Evolutionary conservation across 2,888 invertebrate genomes (phyloP), one percentile per base, ranked within the genome.

Genomic region (Ophion obscuratus): DNA sequence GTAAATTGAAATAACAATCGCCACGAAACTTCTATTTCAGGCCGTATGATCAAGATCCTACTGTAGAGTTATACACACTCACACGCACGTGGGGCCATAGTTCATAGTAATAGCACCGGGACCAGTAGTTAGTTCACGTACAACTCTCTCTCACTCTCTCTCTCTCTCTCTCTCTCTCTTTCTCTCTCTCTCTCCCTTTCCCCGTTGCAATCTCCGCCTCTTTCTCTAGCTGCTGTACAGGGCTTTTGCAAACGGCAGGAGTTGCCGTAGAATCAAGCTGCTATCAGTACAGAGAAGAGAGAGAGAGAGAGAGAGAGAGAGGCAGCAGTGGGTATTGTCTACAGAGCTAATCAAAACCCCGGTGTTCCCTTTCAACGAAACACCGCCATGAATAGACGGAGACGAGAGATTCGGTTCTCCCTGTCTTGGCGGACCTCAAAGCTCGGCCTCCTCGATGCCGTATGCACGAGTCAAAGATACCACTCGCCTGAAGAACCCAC

Each of bases 341-440:
- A 93, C 93, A 90, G 92, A 93, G 93, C 93, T 94, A 94, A 94
- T 94, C 94, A 94, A 93, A 93, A 93, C 93, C 94, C 92, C 92
- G 91, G 71, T 24, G 31, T 71, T 73, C 93, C 93, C 93, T 93
- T 94, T 93, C 94, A 93, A 90, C 93, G 88, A 89, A 92, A 92
- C 91, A 89, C 40, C 40, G 57, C 90, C 90, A 89, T 88, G 89
- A 81, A 84, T 88, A 84, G 66, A 80, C 61, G 44, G 66, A 47
- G 47, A 14, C 59, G 44, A 73, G 71, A 64, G 24, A 73, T 81
- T 75, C 77, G 62, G 70, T 73, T 64, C 47, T 64, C 66, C 75
- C 47, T 66, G 20, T n/a, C 31, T 47, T 40, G 36, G n/a, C 24
- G 27, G 27, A 24, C 2, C 64, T 75, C 75, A 64, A 74, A 74